Percentiles rank a stretch among this genome's conserved stretches.
Evolutionary conservation across 2,797 vertebrate species (phyloP).

Genomic region (Malacoraja senta): DNA sequence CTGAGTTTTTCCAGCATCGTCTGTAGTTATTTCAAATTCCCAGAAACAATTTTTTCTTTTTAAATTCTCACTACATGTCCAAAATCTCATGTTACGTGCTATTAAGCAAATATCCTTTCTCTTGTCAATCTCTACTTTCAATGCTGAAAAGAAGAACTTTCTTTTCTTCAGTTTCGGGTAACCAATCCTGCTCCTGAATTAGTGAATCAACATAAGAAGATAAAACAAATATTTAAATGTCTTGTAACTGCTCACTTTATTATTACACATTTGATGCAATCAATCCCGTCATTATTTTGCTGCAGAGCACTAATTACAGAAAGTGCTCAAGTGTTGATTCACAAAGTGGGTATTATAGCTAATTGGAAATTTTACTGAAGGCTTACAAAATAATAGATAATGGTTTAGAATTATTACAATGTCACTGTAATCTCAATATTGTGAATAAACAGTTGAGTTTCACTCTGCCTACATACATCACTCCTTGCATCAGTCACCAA

Average conservation of each 20-base stretch:
- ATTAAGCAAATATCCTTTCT: too few relatives aligned
- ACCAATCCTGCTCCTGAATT: background rate
- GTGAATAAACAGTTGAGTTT: background rate
- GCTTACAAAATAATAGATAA: conserved; percentile 14
- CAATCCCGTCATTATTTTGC: conserved; percentile 21
- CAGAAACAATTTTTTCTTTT: too few relatives aligned
- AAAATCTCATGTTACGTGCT: too few relatives aligned
- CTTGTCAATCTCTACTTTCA: too few relatives aligned
- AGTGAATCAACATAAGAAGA: background rate
- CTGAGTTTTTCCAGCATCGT: too few relatives aligned
- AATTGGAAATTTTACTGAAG: conserved; percentile 19
- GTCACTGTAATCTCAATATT: background rate
- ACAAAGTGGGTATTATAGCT: conserved; percentile 15
- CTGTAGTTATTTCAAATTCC: too few relatives aligned
- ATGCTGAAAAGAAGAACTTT: too few relatives aligned
- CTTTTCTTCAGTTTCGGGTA: background rate
- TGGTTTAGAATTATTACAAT: background rate
- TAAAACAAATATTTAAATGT: background rate
- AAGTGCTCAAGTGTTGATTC: conserved; percentile 24
- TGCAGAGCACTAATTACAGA: conserved; percentile 23
- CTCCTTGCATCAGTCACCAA: background rate
- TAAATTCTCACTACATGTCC: too few relatives aligned
- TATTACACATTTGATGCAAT: conserved; percentile 17
- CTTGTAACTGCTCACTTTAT: background rate
- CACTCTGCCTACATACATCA: background rate